These are phyloP conservation scores for Palaemon carinicauda DNA, from an alignment of 1,140 invertebrate genomes.

Conservation along the genomic window DNA sequence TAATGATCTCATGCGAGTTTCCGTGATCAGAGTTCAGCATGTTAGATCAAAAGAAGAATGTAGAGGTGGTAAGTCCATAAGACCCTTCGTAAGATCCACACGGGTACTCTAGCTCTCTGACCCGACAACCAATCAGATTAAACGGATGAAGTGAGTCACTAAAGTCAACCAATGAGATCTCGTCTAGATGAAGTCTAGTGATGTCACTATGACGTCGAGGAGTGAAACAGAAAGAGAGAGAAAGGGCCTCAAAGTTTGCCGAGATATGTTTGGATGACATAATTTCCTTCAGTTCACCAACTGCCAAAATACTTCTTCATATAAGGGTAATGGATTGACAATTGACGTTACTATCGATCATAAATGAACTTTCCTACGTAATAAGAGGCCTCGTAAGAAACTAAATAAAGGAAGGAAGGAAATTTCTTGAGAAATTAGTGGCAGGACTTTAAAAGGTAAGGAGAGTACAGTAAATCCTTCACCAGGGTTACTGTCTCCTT, in stretches of 20 bases:
- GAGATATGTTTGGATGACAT: slow-evolving; percentile 16
- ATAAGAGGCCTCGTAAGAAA: no score
- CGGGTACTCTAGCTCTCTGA: slow-evolving; percentile 33
- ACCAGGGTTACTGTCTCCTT: no score
- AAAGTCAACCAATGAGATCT: slow-evolving; percentile 37
- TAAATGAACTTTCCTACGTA: no score
- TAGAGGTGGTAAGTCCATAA: neutral
- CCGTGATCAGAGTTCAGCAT: neutral
- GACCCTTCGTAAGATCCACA: slow-evolving; percentile 38
- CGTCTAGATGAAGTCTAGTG: slow-evolving; percentile 26
- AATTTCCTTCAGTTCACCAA: neutral
- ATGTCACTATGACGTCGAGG: slow-evolving; percentile 50
- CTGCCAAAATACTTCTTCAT: no score
- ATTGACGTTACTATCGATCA: no score
- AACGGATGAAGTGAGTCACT: slow-evolving; percentile 22
- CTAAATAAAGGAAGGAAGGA: no score
- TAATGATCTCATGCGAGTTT: neutral
- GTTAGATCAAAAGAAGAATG: neutral
- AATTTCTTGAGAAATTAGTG: no score
- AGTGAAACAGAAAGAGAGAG: slow-evolving; percentile 15
- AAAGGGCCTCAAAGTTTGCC: slow-evolving; percentile 1
- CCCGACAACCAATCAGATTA: slow-evolving; percentile 42
- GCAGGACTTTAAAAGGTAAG: no score
- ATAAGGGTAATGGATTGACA: no score
- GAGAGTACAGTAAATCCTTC: no score